Percentiles rank a stretch among this genome's conserved stretches.
Conservation (phyloP, 2,113 vertebrate species). For the Tetraodon nigroviridis region DNA sequence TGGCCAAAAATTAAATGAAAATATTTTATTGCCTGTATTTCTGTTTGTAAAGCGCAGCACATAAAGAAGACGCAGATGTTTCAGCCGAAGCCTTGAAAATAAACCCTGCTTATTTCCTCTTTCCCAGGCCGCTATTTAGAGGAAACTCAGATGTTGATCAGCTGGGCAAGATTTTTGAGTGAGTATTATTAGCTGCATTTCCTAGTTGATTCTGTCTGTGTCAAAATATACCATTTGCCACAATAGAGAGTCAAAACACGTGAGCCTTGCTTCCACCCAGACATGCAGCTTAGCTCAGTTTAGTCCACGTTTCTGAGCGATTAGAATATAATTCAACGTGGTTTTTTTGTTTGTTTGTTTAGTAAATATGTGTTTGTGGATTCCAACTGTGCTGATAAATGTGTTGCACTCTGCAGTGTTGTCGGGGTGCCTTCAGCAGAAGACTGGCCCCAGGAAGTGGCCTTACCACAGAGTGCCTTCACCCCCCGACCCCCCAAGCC, state of each 20-base stretch:
- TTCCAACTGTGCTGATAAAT: constrained; percentile 2
- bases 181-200: constrained; percentile 68
- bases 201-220: background rate
- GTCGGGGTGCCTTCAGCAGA: constrained; percentile 91
- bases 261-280: no score
- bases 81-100: constrained; percentile 8
- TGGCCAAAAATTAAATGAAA: background rate
- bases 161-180: constrained; percentile 98
- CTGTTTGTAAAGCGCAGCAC: background rate
- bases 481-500: constrained; percentile 82
- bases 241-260: background rate
- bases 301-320: no score
- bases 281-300: no score
- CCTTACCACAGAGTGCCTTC: constrained; percentile 92
- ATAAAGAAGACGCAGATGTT: background rate
- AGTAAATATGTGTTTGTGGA: background rate
- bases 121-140: constrained; percentile 88
- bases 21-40: background rate
- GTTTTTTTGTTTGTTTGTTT: no score
- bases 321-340: no score
- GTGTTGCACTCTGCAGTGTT: constrained; percentile 70
- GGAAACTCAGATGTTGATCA: constrained; percentile 98
- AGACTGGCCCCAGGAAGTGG: constrained; percentile 94
- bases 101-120: constrained; percentile 51
- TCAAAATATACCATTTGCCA: background rate